These are phyloP conservation scores for Cyrtorhinus lividipennis DNA, from an alignment of 1,140 invertebrate species.

Conservation along the genomic window DNA sequence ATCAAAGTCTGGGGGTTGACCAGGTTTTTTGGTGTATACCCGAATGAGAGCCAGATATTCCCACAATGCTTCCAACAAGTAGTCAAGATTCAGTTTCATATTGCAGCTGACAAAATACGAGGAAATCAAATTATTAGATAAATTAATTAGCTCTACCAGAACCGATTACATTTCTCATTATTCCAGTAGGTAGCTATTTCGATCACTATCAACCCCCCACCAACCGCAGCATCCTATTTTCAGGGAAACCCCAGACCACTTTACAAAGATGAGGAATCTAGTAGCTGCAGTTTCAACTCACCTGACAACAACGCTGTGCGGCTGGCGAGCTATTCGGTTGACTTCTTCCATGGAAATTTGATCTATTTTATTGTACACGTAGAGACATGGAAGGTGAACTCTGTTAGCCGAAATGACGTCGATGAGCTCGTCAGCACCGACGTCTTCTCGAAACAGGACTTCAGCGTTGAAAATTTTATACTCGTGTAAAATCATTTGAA, in stretches of 20 bases:
- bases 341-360: constrained; percentile 99
- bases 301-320: constrained; percentile 90
- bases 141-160: constrained; percentile 8
- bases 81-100: constrained; percentile 98
- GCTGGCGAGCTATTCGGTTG: constrained; percentile 78
- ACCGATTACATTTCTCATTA: no score
- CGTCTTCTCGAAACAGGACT: constrained; percentile 92
- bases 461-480: constrained; percentile 99
- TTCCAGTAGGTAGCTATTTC: no score
- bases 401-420: constrained; percentile 97
- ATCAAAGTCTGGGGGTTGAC: constrained; percentile 88
- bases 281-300: no score
- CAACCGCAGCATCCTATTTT: no score
- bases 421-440: constrained; percentile 89
- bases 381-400: constrained; percentile 92
- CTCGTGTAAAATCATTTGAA: constrained; percentile 95
- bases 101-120: constrained; percentile 67
- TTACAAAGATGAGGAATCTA: no score
- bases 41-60: constrained; percentile 84
- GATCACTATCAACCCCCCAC: no score
- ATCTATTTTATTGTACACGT: constrained; percentile 99
- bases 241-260: no score
- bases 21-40: constrained; percentile 98
- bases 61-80: constrained; percentile 84
- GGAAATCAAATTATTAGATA: constrained; percentile 14